Evolutionary conservation across 2,888 invertebrate species (phyloP), one percentile per base, ranked within the genome.

Genomic region (Xanthorhoe designata): DNA sequence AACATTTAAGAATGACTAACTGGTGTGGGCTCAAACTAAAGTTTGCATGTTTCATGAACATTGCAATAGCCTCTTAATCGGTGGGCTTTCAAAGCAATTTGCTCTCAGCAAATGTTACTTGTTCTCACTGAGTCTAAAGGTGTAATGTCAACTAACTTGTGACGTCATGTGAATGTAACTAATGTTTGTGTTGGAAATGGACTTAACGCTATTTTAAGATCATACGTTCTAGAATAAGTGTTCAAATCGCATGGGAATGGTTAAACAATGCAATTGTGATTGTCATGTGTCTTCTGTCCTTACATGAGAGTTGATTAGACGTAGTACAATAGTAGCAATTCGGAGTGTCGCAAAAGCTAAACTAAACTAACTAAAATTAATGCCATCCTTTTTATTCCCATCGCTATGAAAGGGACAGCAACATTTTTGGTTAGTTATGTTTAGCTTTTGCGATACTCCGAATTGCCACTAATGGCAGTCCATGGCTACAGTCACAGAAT

Each of bases 1-100:
- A 63, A 45, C 65, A 59, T 69, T 63, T 70, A 61, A 63, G 65
- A 70, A 70, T 71, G 67, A 71, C 71, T 73, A 73, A 71, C 71
- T 55, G 52, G 56, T 68, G 61, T 66, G 64, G 61, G 56, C 17
- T 58, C 61, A 68, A 50, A 64, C 64, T 64, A 45, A 61, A 61
- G 63, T 19, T 5, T 54, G 47, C 52, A 29, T 69, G 60, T 52
- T 64, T 10, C 35, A 38, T 66, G 58, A 58, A 49, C 29, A 19
- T 38, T 45, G 17, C 58, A 62, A 62, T 57, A 52, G 10, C 38
- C 13, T 4, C 17, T 24, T 8, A 32, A 32, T 15, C 18, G 17
- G 10, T 58, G 17, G 50, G 51, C 51, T 51, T 59, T 18, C 50
- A 24, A 24, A 24, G 24, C 6, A 38, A 8, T 10, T 50, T 35